These are phyloP conservation scores for Zaprionus lineosus DNA, from an alignment of 2,888 invertebrate genomes.

Conservation along the genomic window DNA sequence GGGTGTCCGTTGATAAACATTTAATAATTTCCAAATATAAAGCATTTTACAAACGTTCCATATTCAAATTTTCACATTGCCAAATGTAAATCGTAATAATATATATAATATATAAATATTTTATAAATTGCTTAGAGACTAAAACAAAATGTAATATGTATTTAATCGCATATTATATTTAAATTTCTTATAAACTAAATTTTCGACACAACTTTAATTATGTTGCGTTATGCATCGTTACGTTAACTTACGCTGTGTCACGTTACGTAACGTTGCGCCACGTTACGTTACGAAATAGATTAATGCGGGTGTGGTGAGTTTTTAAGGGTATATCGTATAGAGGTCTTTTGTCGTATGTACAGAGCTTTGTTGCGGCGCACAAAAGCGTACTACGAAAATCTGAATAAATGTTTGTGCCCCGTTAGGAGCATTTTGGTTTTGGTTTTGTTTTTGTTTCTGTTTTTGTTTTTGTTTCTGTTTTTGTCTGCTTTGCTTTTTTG, in stretches of 20 bases:
- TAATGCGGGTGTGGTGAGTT: conserved; percentile 16
- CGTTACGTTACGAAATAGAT: conserved; percentile 18
- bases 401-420: not conserved
- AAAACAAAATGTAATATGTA: conserved; percentile 33
- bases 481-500: no score
- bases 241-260: no score
- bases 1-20: conserved; percentile 59
- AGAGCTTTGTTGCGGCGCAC: conserved; percentile 8
- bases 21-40: conserved; percentile 74
- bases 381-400: conserved; percentile 29
- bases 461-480: no score
- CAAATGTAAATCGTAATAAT: conserved; percentile 52
- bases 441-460: not conserved
- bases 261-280: conserved; percentile 5
- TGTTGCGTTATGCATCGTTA: no score
- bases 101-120: conserved; percentile 47
- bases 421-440: conserved; percentile 1
- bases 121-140: conserved; percentile 41
- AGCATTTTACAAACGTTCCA: conserved; percentile 69
- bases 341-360: conserved; percentile 13
- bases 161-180: not conserved
- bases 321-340: no score
- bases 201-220: no score
- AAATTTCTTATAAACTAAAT: not conserved
- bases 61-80: conserved; percentile 58